A percentile compares a stretch with the other conserved stretches of the same genome.
These are phyloP conservation scores for Pachycephala philippinensis DNA, from an alignment of 2,113 vertebrate genomes.

Conservation along the genomic window DNA sequence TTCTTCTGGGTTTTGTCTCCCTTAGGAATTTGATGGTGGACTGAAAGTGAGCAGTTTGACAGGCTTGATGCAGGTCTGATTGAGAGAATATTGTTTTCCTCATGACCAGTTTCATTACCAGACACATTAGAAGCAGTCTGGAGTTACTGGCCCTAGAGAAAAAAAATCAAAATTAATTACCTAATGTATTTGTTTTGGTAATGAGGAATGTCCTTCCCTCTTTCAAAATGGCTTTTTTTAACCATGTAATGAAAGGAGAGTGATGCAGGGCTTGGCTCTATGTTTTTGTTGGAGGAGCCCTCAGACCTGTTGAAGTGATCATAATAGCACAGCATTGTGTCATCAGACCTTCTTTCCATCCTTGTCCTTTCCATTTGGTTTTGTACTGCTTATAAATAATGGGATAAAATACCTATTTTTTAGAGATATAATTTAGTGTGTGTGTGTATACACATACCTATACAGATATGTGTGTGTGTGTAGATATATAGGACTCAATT, in stretches of 20 bases:
- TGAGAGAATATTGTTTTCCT: slow-evolving; percentile 9
- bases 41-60: neutral
- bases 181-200: slow-evolving; percentile 6
- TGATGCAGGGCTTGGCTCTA: neutral
- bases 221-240: neutral
- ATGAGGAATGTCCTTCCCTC: neutral
- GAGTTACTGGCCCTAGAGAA: slow-evolving; percentile 14
- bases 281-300: neutral
- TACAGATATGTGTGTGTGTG: neutral
- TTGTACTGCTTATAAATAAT: neutral
- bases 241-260: neutral
- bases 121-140: neutral
- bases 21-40: neutral
- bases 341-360: neutral
- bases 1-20: neutral
- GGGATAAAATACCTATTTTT: neutral
- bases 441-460: neutral
- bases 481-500: neutral
- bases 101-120: slow-evolving; percentile 21
- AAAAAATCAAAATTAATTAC: slow-evolving; percentile 36
- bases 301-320: neutral
- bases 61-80: slow-evolving; percentile 19
- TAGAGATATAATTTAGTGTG: neutral
- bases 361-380: neutral
- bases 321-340: neutral